Evolutionary conservation across 1,140 invertebrate species (phyloP), one percentile per base, ranked within the genome.

Genomic region (Steinernema khuongi): DNA sequence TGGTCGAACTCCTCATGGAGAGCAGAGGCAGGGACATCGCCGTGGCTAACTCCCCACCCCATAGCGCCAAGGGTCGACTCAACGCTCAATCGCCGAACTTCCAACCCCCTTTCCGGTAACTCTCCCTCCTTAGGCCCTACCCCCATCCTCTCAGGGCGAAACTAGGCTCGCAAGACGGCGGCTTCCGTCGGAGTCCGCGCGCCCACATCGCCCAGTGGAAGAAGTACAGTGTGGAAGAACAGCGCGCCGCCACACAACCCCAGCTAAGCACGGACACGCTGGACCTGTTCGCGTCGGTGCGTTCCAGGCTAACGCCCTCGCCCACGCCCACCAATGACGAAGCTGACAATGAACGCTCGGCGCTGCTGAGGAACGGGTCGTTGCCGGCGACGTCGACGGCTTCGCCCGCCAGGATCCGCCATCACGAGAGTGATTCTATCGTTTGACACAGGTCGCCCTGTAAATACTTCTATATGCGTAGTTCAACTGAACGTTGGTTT

Each of bases 1-100:
- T 96, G 81, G 90, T 96, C 84, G 93, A 96, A 84, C 89, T 95
- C 87, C 94, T 94, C 85, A 90, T 93, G 89, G 92, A 94, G 86
- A 93, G 95, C 86, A 89, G 93, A 74, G 32, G 80, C 1, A 30
- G 73, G 7, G 28, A 50, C 22, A 71, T 50, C 18, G 1, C 17
- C 30, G 14, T 22, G 1, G 74, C 41, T 22, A 28, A 30, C 1
- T 75, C 74, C 28, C 74, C 74, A 11, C 74, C 74, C 28, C 74
- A 75, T 43, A 76, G 72, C n/a, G 74, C 74, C 11, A 41, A 75
- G 19, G 74, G 72, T n/a, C 71, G 74, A 18, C 28, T 75, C 44
- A 50, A 77, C 2, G 70, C 50, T 22, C 50, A 60, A 60, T 60
- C 50, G 36, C 36, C 36, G 7, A 41, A n/a, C 36, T 41, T n/a